A percentile compares a stretch with the other conserved stretches of the same genome.
Evolutionary conservation across 2,797 vertebrate genomes (phyloP).

Genomic region (Molossus molossus): DNA sequence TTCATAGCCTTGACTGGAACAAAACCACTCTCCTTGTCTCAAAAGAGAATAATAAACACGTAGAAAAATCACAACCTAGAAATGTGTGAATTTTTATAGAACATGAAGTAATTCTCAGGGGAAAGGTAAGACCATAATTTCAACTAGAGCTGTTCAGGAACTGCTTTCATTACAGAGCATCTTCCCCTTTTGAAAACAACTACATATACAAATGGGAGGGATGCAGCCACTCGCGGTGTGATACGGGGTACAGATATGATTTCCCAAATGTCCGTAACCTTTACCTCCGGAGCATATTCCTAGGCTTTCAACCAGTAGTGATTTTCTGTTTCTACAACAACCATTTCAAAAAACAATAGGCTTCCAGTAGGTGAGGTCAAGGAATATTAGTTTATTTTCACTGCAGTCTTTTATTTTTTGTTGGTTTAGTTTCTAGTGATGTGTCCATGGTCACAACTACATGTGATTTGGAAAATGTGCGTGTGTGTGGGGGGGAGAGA

Average conservation of each 20-base stretch:
- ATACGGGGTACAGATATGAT: slow-evolving; percentile 78
- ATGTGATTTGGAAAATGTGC: slow-evolving; percentile 27
- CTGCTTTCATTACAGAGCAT: slow-evolving; percentile 69
- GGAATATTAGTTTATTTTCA: slow-evolving; percentile 74
- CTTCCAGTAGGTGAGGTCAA: slow-evolving; percentile 79
- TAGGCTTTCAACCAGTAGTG: slow-evolving; percentile 79
- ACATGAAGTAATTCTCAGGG: slow-evolving; percentile 46
- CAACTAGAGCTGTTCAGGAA: slow-evolving; percentile 49
- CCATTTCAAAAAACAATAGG: slow-evolving; percentile 82
- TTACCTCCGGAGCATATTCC: slow-evolving; percentile 77
- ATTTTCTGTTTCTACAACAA: slow-evolving; percentile 79
- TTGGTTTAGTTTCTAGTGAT: slow-evolving; percentile 60
- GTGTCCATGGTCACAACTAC: slow-evolving; percentile 61
- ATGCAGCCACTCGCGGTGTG: slow-evolving; percentile 61
- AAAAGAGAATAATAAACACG: slow-evolving; percentile 59
- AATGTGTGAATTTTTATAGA: slow-evolving; percentile 64
- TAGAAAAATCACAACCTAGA: slow-evolving; percentile 59
- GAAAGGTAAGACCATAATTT: slow-evolving; percentile 52
- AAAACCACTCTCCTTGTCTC: slow-evolving; percentile 28
- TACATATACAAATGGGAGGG: slow-evolving; percentile 72
- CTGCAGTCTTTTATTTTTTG: slow-evolving; percentile 68
- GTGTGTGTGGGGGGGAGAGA: neutral
- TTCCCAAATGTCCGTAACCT: slow-evolving; percentile 79
- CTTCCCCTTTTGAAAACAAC: slow-evolving; percentile 67
- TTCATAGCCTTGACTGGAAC: slow-evolving; percentile 37